Evolutionary conservation across 2,113 vertebrate genomes (phyloP).

Genomic region (Chiloscyllium plagiosum): DNA sequence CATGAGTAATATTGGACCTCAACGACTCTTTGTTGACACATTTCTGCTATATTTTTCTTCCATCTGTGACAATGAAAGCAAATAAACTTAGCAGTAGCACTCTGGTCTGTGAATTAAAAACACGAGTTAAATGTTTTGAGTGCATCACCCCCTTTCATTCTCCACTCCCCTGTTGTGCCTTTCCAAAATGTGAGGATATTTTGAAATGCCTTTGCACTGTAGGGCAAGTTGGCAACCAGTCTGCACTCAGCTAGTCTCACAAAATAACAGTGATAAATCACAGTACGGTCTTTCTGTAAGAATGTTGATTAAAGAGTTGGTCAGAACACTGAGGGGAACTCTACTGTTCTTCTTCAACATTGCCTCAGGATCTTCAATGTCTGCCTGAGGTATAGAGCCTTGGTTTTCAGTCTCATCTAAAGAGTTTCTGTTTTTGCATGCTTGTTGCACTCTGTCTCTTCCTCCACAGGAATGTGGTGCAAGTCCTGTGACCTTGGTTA

Average conservation of each 20-base stretch:
- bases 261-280: neutral
- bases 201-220: neutral
- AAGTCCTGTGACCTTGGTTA: neutral
- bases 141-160: neutral
- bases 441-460: neutral
- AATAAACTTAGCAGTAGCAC: neutral
- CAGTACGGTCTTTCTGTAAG: neutral
- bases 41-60: neutral
- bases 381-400: neutral
- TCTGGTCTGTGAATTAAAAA: neutral
- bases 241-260: neutral
- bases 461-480: neutral
- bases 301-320: neutral
- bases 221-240: neutral
- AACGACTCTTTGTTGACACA: too few species aligned
- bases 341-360: too few species aligned
- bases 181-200: too few species aligned
- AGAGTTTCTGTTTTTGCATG: neutral
- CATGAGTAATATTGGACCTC: neutral
- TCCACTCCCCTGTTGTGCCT: too few species aligned
- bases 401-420: neutral
- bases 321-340: neutral
- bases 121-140: neutral
- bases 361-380: neutral
- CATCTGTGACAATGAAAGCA: neutral